These are phyloP conservation scores for Eulemur albifrons DNA, from an alignment of 2,797 vertebrate genomes.

Conservation along the genomic window DNA sequence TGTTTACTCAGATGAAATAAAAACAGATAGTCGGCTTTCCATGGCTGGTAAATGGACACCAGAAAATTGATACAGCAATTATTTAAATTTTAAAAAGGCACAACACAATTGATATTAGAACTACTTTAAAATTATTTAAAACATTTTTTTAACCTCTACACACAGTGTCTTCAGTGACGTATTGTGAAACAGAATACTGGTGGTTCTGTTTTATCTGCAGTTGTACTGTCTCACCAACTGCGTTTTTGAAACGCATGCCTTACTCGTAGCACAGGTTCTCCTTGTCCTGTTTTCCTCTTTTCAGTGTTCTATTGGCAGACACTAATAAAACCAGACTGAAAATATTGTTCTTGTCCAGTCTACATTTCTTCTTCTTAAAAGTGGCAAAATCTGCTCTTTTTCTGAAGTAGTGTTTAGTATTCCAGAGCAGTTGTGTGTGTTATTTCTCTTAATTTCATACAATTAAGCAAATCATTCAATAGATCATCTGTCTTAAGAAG, in stretches of 20 bases:
- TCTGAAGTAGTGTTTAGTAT: background rate
- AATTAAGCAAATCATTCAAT: background rate
- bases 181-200: accelerated
- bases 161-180: accelerated
- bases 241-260: background rate
- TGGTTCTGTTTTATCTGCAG: background rate
- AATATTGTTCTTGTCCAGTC: background rate
- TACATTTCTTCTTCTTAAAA: background rate
- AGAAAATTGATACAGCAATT: background rate
- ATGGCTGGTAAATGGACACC: background rate
- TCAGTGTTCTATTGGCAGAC: background rate
- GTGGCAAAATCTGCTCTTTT: background rate
- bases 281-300: background rate
- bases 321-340: background rate
- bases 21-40: background rate
- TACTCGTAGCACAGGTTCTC: accelerated
- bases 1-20: background rate
- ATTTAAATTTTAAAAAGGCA: background rate
- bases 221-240: accelerated
- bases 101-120: accelerated
- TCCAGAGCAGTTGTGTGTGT: background rate
- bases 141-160: accelerated
- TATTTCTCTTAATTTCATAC: background rate
- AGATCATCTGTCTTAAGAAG: background rate
- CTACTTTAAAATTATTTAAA: background rate